phyloP scores from a whole-genome alignment of 1,140 invertebrate genomes.

The Luehdorfia chinensis region DNA sequence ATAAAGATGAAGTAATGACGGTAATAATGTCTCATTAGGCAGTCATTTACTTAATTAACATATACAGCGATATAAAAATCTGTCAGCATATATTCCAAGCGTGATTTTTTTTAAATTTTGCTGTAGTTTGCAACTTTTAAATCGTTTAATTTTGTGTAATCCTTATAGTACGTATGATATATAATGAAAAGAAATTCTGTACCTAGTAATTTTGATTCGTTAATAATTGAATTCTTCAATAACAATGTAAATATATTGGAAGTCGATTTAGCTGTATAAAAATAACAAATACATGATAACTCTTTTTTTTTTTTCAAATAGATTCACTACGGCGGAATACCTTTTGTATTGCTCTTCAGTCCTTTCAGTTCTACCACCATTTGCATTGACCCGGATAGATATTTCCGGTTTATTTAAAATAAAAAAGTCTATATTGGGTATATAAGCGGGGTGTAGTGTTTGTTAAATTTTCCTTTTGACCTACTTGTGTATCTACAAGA shows the following conservation, averaged over 20 bases:
- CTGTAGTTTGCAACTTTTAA: neutral
- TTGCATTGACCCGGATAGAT: slow-evolving; percentile 64
- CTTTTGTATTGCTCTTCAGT: slow-evolving; percentile 23
- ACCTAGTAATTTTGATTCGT: neutral
- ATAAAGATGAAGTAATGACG: slow-evolving; percentile 11
- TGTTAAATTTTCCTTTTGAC: slow-evolving; percentile 75
- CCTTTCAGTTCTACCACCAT: slow-evolving; percentile 45
- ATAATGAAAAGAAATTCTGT: no score
- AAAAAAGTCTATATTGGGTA: slow-evolving; percentile 64
- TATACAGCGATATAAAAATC: slow-evolving; percentile 8
- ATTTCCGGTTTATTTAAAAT: slow-evolving; percentile 58
- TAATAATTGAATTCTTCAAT: no score
- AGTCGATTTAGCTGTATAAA: no score
- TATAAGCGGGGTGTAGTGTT: slow-evolving; percentile 63
- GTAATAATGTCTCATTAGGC: slow-evolving; percentile 3
- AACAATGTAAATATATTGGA: no score
- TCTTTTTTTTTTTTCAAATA: neutral
- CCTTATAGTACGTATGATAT: neutral
- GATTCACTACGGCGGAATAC: no score
- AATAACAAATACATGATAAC: no score
- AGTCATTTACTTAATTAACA: slow-evolving; percentile 11
- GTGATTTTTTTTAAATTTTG: slow-evolving; percentile 3
- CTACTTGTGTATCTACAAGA: slow-evolving; percentile 59
- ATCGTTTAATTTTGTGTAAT: neutral
- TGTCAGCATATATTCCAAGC: neutral